phyloP scores from a whole-genome alignment of 1,140 invertebrate genomes.

The Cepaea nemoralis region DNA sequence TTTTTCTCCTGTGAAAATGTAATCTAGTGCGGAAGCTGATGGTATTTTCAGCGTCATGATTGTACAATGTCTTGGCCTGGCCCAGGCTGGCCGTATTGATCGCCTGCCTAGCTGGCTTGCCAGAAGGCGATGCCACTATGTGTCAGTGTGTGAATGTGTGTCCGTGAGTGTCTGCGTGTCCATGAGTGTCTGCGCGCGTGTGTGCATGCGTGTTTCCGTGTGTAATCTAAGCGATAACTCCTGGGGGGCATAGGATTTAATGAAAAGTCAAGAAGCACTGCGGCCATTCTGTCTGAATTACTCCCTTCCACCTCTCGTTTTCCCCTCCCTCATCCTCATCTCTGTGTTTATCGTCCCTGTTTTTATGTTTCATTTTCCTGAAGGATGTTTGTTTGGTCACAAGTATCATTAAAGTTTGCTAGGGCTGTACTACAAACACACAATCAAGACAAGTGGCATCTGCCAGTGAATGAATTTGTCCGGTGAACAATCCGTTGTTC shows the following conservation, averaged over 20 bases:
- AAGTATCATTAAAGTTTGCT: background rate
- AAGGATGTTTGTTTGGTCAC: background rate
- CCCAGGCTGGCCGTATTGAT: background rate
- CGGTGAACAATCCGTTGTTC: background rate
- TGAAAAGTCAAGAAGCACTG: background rate
- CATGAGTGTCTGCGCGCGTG: too few species aligned
- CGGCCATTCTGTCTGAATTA: background rate
- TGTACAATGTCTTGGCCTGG: background rate
- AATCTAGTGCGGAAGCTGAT: background rate
- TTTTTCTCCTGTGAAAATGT: background rate
- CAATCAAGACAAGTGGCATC: background rate
- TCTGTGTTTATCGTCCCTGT: too few species aligned
- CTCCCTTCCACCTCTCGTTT: background rate
- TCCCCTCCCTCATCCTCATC: too few species aligned
- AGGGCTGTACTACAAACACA: background rate
- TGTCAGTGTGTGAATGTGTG: background rate
- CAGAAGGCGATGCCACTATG: background rate
- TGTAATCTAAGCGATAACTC: background rate
- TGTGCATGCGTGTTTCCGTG: too few species aligned
- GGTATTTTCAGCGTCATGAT: slow-evolving; percentile 4
- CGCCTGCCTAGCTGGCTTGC: background rate
- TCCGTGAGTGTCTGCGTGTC: too few species aligned
- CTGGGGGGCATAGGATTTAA: background rate
- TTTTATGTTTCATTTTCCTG: too few species aligned
- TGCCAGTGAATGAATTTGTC: too few species aligned